Evolutionary conservation across 2,888 invertebrate species (phyloP), one percentile per base, ranked within the genome.

Genomic region (Xestobium rufovillosum): DNA sequence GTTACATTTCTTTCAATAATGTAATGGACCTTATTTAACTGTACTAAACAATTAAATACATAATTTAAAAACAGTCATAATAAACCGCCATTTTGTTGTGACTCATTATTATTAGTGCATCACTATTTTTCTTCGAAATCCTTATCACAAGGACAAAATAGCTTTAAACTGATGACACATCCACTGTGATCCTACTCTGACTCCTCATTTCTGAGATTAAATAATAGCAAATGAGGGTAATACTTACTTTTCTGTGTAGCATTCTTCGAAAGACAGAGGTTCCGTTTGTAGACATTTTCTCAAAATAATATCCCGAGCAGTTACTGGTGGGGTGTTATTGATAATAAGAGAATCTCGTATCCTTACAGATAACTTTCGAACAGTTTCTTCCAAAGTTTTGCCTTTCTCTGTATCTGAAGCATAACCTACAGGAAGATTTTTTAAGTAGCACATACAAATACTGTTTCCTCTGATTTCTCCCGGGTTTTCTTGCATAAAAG

Each of bases 271-370:
- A 39, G 65, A 62, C 45, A 78, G 53, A 27, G 76, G 70, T 47
- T 73, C 71, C 14, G 69, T 64, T 65, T 85, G 84, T 45, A 68
- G 69, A 63, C 85, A 86, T 64, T 75, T 74, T 55, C 76, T 71
- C 45, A 85, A 67, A 28, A 66, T 68, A 26, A 70, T 60, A 40
- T 72, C 68, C 41, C 56, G 60, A n/a, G 69, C 65, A 38, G 59
- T 63, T 47, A 55, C 52, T 27, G 52, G 43, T 14, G 37, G 28
- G 17, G 33, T 9, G 8, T 8, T 9, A 4, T 28, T 10, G 3
- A 11, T 10, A 13, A 27, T 27, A 4, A 27, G 27, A 8, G 27
- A 27, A n/a, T 27, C 29, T 36, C 33, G 26, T 14, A 27, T 26
- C 17, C 17, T 38, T 41, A 41, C 27, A 34, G 36, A 37, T 37